phyloP scores from a whole-genome alignment of 2,113 vertebrate species.

The Poecilia latipinna region DNA sequence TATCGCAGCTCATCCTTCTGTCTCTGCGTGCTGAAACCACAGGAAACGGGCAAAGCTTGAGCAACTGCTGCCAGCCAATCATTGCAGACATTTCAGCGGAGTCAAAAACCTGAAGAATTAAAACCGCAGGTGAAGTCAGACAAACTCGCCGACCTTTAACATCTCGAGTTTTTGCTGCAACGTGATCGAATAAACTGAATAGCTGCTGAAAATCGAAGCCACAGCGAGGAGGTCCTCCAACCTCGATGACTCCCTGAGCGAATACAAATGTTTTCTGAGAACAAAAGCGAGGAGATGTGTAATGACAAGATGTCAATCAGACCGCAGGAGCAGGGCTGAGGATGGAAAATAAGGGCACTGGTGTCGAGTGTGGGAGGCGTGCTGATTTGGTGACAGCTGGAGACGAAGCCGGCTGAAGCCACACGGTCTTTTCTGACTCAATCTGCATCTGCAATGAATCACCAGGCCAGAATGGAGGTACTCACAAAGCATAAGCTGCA shows the following conservation, averaged over 20 bases:
- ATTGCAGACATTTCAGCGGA: constrained; percentile 40
- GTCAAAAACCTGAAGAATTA: constrained; percentile 14
- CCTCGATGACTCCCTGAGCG: not conserved
- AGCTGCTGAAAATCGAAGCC: not conserved
- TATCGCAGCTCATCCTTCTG: constrained; percentile 38
- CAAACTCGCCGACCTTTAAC: constrained; percentile 6
- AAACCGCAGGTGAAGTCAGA: constrained; percentile 11
- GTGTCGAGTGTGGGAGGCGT: constrained; percentile 57
- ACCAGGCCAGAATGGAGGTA: constrained; percentile 54
- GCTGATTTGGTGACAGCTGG: constrained; percentile 23
- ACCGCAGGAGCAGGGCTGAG: constrained; percentile 39
- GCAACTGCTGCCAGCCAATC: constrained; percentile 61
- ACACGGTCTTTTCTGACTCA: constrained; percentile 57
- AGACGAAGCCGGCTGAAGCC: constrained; percentile 39
- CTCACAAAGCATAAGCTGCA: constrained; percentile 13
- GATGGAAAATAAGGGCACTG: constrained; percentile 56
- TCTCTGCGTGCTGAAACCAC: constrained; percentile 55
- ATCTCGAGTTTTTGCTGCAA: not conserved
- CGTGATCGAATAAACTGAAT: not conserved
- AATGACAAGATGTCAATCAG: constrained; percentile 42
- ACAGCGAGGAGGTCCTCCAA: not conserved
- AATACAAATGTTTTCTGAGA: constrained; percentile 4
- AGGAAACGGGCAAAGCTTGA: constrained; percentile 69
- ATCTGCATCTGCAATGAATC: constrained; percentile 61
- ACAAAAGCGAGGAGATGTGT: constrained; percentile 31